These are phyloP conservation scores for Panonychus citri DNA, from an alignment of 1,140 invertebrate genomes.

Conservation along the genomic window DNA sequence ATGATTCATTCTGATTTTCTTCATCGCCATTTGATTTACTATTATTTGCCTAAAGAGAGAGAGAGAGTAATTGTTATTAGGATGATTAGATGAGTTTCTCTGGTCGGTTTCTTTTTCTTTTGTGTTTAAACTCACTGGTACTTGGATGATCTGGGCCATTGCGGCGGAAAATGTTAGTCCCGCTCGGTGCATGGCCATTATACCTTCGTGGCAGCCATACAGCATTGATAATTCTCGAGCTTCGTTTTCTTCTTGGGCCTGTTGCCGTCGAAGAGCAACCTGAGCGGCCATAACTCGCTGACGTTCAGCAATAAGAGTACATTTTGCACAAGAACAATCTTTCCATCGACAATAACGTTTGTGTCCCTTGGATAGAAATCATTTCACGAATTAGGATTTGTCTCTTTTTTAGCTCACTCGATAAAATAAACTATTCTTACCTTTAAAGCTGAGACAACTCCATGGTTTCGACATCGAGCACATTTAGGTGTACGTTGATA, in stretches of 20 bases:
- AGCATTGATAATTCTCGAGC: constrained; percentile 72
- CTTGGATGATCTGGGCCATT: constrained; percentile 14
- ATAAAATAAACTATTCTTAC: constrained; percentile 14
- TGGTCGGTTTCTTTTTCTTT: too few relatives aligned
- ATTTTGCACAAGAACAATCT: constrained; percentile 90
- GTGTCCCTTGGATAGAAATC: constrained; percentile 36
- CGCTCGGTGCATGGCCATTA: constrained; percentile 18
- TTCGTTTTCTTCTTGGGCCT: constrained; percentile 76
- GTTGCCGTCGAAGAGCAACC: constrained; percentile 54
- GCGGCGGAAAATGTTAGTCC: constrained; percentile 19
- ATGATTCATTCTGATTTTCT: too few relatives aligned
- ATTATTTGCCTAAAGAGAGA: too few relatives aligned
- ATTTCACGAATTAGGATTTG: too few relatives aligned
- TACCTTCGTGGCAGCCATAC: constrained; percentile 33
- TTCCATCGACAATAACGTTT: constrained; percentile 92
- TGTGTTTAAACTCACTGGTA: neutral
- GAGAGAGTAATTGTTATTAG: too few relatives aligned
- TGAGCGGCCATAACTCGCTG: constrained; percentile 94
- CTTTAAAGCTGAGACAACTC: constrained; percentile 88
- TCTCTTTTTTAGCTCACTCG: too few relatives aligned
- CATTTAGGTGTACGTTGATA: constrained; percentile 97
- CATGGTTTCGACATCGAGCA: constrained; percentile 90
- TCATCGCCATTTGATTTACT: too few relatives aligned
- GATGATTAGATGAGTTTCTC: too few relatives aligned
- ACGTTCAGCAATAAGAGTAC: constrained; percentile 88